phyloP scores from a whole-genome alignment of 2,113 vertebrate genomes.

The Paraplagusia blochii region DNA sequence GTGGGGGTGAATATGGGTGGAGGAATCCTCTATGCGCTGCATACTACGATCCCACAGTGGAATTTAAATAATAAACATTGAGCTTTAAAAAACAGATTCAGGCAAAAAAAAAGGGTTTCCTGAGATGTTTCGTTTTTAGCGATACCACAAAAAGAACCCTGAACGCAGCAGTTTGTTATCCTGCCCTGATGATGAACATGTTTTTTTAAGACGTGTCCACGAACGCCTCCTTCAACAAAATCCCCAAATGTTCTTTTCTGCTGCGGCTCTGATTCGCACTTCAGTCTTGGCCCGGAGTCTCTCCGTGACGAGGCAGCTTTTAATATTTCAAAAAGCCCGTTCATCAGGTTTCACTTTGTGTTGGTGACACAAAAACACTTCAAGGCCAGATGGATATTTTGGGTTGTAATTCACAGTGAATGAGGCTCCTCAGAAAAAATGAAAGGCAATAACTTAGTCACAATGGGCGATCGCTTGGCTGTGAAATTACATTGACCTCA shows the following conservation, averaged over 20 bases:
- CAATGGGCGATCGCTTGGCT: slow-evolving; percentile 27
- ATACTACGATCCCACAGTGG: too few species aligned
- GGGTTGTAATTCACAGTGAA: not conserved
- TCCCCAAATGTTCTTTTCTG: not conserved
- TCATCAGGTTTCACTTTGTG: slow-evolving; percentile 1
- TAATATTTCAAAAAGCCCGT: slow-evolving; percentile 2
- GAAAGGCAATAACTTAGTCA: slow-evolving; percentile 24
- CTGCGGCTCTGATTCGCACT: not conserved
- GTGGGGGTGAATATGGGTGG: too few species aligned
- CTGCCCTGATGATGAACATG: not conserved
- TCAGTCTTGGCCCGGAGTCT: slow-evolving; percentile 7
- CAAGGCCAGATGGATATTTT: slow-evolving; percentile 5
- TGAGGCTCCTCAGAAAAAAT: slow-evolving; percentile 10
- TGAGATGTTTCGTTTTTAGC: too few species aligned
- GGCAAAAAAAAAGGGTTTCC: too few species aligned
- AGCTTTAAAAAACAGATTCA: too few species aligned
- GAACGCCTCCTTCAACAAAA: not conserved
- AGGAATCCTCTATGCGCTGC: too few species aligned
- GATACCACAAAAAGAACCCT: too few species aligned
- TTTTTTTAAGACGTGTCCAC: not conserved
- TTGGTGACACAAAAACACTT: slow-evolving; percentile 11
- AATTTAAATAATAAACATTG: too few species aligned
- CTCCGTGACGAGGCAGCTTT: slow-evolving; percentile 19
- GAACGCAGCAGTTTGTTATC: too few species aligned
- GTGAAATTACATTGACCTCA: slow-evolving; percentile 45